Evolutionary conservation across 2,113 vertebrate species (phyloP), one percentile per base, ranked within the genome.

Genomic region (Sinocyclocheilus grahami): DNA sequence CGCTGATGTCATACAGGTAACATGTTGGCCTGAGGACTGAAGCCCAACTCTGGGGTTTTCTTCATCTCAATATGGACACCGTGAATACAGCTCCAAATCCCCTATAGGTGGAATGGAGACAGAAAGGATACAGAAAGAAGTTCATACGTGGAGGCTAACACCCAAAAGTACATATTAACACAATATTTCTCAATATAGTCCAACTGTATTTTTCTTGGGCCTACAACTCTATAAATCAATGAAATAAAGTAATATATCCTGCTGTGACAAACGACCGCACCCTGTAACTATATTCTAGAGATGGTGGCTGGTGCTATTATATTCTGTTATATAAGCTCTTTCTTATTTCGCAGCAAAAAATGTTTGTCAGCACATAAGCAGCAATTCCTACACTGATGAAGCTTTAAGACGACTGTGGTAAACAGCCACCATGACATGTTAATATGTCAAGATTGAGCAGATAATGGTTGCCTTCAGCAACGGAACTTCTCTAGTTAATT

Each of bases 11-110:
- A 6, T 99, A 99, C 67, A 99, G 95, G 94, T 97, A 99, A 86
- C 97, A 99, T 99, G 92, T 99, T 99, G 85, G 96, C 97, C 92
- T 99, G 98, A 85, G 98, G 98, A 88, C 94, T 98, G 91, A 99
- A 96, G 89, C 93, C 96, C 89, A 99, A 96, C 89, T 97, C 97
- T 0, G 97, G 97, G 1, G 96, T 91, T 90, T 98, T 99, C 89
- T 98, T 99, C 92, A 99, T 97, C 78, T 99, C 98, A 65, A 97
- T 98, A 63, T 99, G 98, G 16, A 99, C 97, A 1, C 98, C 98
- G 0, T 99, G 98, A 91, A 99, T 99, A 87, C 98, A 99, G 91
- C 98, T 99, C 94, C 97, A 99, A 90, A 99, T 99, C 42, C 97
- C 98, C 98, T 99, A 93, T 78, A 92, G 92, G 62, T 85, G 65